phyloP scores from a whole-genome alignment of 2,888 invertebrate genomes.

The Dryobotodes eremita region DNA sequence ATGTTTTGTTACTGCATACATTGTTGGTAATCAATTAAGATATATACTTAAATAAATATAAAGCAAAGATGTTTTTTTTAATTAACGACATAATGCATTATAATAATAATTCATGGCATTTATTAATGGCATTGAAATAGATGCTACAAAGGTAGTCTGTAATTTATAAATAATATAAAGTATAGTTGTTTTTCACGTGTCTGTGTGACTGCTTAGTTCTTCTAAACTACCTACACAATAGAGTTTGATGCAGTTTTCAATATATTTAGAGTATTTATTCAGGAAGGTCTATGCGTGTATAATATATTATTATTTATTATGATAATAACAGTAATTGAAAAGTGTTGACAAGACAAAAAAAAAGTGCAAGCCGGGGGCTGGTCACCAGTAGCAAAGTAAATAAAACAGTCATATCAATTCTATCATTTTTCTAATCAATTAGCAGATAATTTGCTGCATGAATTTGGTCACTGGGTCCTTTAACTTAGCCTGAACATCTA shows the following conservation, averaged over 20 bases:
- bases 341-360: too few relatives aligned
- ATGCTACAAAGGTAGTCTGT: background rate
- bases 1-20: background rate
- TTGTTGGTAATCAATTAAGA: background rate
- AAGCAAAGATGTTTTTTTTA: too few relatives aligned
- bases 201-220: background rate
- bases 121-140: background rate
- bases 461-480: too few relatives aligned
- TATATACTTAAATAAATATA: background rate
- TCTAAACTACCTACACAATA: background rate
- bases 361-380: background rate
- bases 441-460: too few relatives aligned
- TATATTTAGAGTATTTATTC: background rate
- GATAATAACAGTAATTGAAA: background rate
- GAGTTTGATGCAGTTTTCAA: background rate
- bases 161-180: background rate
- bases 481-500: background rate
- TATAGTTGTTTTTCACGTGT: background rate
- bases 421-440: background rate
- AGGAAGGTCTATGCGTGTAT: background rate
- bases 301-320: background rate
- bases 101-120: too few relatives aligned
- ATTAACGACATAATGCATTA: too few relatives aligned
- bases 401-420: background rate
- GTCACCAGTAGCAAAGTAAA: background rate